Base-by-base conservation (phyloP, 2,113 vertebrate species). In the Setophaga kirtlandii region DNA sequence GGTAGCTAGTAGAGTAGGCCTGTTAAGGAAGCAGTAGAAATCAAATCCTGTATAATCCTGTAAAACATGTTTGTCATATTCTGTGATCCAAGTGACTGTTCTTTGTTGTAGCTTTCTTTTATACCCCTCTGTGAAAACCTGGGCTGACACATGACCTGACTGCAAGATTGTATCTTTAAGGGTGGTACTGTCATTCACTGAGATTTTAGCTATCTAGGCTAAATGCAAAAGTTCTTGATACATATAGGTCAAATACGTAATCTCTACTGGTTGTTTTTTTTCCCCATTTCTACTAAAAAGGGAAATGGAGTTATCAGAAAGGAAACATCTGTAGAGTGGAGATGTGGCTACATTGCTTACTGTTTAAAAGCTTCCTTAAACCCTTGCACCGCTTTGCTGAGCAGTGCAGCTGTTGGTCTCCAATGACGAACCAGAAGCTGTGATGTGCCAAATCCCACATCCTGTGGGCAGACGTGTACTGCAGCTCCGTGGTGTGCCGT, bases 391-490 rank as follows among this genome's bases (percentile, higher is more conserved):
- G 42, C 24, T 3, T 14, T 73, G 31, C 65, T 62, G 49, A 33
- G 55, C 46, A 39, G 41, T 15, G 35, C 64, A 50, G 23, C 13
- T 55, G 23, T 15, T 65, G 71, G 33, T 58, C 31, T 4, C 15
- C 58, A 30, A 24, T 27, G 56, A 35, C 62, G 63, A 44, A 11
- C 25, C 25, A 31, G 58, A 53, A 16, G 9, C 17, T 73, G 22
- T 56, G 64, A 27, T 49, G 12, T 18, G 8, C 24, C 9, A 30
- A 11, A 39, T 68, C 41, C 23, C 7, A 5, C 14, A 5, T 67
- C 42, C 39, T 11, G 9, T 20, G 25, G 56, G 17, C n/a, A 58
- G 20, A 23, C 0, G 0, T 33, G 65, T 17, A 2, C 47, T 18
- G 11, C 19, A 24, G 33, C 56, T 86, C 63, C 19, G 2, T 22